phyloP scores from a whole-genome alignment of 1,140 invertebrate genomes.

The Stenopsyche tienmushanensis region DNA sequence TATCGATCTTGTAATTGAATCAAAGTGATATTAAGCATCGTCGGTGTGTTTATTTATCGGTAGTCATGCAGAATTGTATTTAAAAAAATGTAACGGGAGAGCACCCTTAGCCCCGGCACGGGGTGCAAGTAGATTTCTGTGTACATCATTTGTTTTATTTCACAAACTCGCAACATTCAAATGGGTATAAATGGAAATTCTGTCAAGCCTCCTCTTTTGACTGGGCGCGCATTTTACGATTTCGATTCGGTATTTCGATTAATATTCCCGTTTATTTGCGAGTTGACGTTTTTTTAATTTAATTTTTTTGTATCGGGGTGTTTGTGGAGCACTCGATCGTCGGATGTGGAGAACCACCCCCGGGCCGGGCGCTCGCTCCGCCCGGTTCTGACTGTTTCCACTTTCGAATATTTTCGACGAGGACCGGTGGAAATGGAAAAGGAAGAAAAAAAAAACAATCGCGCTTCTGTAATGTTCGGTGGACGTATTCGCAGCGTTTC shows the following conservation, averaged over 20 bases:
- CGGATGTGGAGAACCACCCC: background rate
- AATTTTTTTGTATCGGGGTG: slow-evolving; percentile 35
- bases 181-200: slow-evolving; percentile 42
- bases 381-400: slow-evolving; percentile 8
- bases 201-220: slow-evolving; percentile 40
- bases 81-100: no score
- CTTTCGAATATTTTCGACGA: slow-evolving; percentile 26
- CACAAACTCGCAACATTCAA: slow-evolving; percentile 42
- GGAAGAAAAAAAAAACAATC: slow-evolving; percentile 15
- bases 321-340: slow-evolving; percentile 38
- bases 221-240: slow-evolving; percentile 39
- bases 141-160: slow-evolving; percentile 56
- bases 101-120: no score
- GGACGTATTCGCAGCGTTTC: no score
- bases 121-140: slow-evolving; percentile 57
- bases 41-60: no score
- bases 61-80: no score
- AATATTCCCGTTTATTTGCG: slow-evolving; percentile 40
- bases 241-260: slow-evolving; percentile 42
- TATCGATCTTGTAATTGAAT: background rate
- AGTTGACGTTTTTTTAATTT: slow-evolving; percentile 40
- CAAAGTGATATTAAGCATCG: no score
- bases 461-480: background rate
- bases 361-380: background rate
- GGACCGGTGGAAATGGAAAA: slow-evolving; percentile 27